Conservation (phyloP, 2,888 invertebrate genomes). For the Clitarchus hookeri region DNA sequence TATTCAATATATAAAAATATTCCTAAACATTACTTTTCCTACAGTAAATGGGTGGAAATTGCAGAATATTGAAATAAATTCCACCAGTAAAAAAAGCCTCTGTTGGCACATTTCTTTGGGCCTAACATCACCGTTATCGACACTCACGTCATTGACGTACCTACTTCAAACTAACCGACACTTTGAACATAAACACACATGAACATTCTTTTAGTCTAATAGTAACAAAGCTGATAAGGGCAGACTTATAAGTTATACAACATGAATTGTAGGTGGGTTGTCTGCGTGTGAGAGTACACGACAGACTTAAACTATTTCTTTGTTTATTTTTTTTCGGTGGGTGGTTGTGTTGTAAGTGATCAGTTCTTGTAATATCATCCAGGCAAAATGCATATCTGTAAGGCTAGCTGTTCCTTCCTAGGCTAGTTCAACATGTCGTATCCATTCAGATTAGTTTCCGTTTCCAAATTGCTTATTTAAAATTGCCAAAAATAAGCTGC, state of each 20-base stretch:
- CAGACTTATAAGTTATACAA: slow-evolving; percentile 6
- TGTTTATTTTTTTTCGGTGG: slow-evolving; percentile 6
- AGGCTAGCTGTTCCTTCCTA: neutral
- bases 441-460: neutral
- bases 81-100: slow-evolving; percentile 32
- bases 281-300: neutral
- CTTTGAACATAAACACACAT: slow-evolving; percentile 32
- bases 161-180: slow-evolving; percentile 31
- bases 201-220: slow-evolving; percentile 21
- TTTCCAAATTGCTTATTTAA: neutral
- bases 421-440: neutral
- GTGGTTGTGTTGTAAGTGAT: slow-evolving; percentile 1
- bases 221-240: slow-evolving; percentile 6
- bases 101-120: slow-evolving; percentile 37
- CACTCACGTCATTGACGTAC: slow-evolving; percentile 18
- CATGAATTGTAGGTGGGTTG: neutral
- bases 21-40: neutral
- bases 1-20: neutral
- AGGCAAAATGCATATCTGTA: neutral
- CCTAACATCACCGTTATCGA: slow-evolving; percentile 27
- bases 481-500: neutral
- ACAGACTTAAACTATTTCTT: slow-evolving; percentile 6
- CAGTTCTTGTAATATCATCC: slow-evolving; percentile 9
- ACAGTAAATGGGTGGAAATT: neutral
- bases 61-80: neutral